Percentiles rank a stretch among this genome's conserved stretches.
phyloP scores from a whole-genome alignment of 2,888 invertebrate genomes.

The Drosophila engyochracea region DNA sequence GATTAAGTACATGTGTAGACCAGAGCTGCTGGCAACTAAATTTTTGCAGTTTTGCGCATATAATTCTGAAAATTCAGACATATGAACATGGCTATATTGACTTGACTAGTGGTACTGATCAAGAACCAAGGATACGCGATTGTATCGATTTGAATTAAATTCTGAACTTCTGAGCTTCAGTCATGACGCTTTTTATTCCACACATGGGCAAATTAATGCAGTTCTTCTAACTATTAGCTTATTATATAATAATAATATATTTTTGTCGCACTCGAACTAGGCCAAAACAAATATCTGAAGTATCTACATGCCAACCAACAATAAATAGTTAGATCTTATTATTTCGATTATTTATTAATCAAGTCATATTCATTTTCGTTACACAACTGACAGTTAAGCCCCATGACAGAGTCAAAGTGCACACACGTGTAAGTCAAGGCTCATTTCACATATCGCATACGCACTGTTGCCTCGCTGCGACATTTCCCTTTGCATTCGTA shows the following conservation, averaged over 20 bases:
- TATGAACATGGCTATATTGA: no score
- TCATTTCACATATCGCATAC: constrained; percentile 61
- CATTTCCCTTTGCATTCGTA: constrained; percentile 36
- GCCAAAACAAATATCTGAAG: not conserved
- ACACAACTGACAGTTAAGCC: constrained; percentile 4
- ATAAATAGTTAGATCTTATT: not conserved
- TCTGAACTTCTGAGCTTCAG: not conserved
- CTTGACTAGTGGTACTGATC: not conserved
- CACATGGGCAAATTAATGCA: not conserved
- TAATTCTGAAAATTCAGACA: not conserved
- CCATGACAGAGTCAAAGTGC: constrained; percentile 9
- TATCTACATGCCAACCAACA: not conserved
- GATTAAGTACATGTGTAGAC: not conserved
- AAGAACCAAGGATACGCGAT: not conserved
- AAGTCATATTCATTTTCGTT: not conserved
- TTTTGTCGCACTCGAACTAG: not conserved
- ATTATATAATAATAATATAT: not conserved
- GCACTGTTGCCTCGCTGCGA: constrained; percentile 41
- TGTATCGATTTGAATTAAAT: not conserved
- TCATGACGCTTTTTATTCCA: not conserved
- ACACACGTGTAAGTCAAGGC: constrained; percentile 33
- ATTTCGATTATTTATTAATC: constrained; percentile 18
- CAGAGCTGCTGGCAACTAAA: not conserved
- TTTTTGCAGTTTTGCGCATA: not conserved
- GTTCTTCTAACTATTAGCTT: not conserved